phyloP scores from a whole-genome alignment of 1,140 invertebrate species.

The Onthophagus taurus region DNA sequence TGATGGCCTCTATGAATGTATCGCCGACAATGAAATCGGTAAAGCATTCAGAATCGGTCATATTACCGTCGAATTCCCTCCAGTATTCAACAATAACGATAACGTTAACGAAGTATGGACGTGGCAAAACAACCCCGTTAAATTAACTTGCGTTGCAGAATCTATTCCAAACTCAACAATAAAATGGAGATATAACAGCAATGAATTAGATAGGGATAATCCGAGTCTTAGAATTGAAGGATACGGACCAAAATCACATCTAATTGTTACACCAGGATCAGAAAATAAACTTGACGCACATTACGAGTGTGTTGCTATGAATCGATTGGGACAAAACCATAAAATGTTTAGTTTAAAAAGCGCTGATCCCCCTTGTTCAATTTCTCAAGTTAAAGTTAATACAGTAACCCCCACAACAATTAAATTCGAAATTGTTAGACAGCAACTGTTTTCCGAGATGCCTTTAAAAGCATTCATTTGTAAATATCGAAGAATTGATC shows the following conservation, averaged over 20 bases:
- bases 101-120: constrained; percentile 61
- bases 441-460: constrained; percentile 60
- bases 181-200: constrained; percentile 55
- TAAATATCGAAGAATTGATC: constrained; percentile 35
- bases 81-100: constrained; percentile 65
- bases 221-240: constrained; percentile 49
- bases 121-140: constrained; percentile 70
- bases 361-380: constrained; percentile 48
- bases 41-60: constrained; percentile 67
- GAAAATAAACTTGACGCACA: constrained; percentile 37
- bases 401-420: constrained; percentile 75
- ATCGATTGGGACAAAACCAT: constrained; percentile 58
- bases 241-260: constrained; percentile 56
- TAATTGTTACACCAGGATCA: constrained; percentile 52
- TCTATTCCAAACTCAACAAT: constrained; percentile 89
- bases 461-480: constrained; percentile 61
- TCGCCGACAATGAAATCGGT: constrained; percentile 71
- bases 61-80: constrained; percentile 72
- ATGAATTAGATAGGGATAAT: constrained; percentile 42
- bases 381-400: constrained; percentile 50
- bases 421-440: constrained; percentile 63
- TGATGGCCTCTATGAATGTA: constrained; percentile 83
- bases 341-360: constrained; percentile 62
- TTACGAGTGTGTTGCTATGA: constrained; percentile 77
- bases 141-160: constrained; percentile 80